Evolutionary conservation across 1,140 invertebrate species (phyloP).

Genomic region (Danaus plexippus): DNA sequence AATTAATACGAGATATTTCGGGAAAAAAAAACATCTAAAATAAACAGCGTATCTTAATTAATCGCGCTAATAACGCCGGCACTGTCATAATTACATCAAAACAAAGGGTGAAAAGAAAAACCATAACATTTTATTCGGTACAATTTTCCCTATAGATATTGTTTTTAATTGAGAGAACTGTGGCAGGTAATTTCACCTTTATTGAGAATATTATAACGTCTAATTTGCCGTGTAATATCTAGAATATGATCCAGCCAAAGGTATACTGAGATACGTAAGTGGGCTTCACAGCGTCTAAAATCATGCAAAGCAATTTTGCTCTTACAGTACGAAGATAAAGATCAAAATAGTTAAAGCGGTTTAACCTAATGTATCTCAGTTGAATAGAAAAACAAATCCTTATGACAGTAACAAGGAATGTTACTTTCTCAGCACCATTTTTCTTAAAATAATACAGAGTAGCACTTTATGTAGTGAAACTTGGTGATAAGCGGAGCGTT

Average conservation of each 20-base stretch:
- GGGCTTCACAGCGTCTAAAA: conserved; percentile 6
- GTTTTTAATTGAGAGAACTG: conserved; percentile 18
- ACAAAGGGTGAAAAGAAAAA: conserved; percentile 14
- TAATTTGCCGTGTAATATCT: neutral
- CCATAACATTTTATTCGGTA: conserved; percentile 14
- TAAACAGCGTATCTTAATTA: no score
- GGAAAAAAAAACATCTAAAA: conserved; percentile 8
- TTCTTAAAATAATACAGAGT: conserved; percentile 42
- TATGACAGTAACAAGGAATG: conserved; percentile 43
- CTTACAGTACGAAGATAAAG: conserved; percentile 8
- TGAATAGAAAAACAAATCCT: conserved; percentile 40
- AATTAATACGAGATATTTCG: conserved; percentile 13
- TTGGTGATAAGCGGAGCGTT: conserved; percentile 22
- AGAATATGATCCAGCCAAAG: conserved; percentile 18
- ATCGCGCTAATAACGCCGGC: neutral
- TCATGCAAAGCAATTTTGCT: conserved; percentile 5
- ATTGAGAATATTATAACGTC: conserved; percentile 4
- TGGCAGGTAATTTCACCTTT: conserved; percentile 1
- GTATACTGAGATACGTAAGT: conserved; percentile 11
- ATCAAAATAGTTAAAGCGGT: conserved; percentile 2
- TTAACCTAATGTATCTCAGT: conserved; percentile 7
- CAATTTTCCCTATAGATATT: conserved; percentile 14
- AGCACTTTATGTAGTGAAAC: conserved; percentile 20
- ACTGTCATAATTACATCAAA: conserved; percentile 20
- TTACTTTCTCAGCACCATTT: conserved; percentile 39